A percentile compares a stretch with the other conserved stretches of the same genome.
These are phyloP conservation scores for Drosophila nikananu DNA, from an alignment of 1,140 invertebrate species.

Conservation along the genomic window DNA sequence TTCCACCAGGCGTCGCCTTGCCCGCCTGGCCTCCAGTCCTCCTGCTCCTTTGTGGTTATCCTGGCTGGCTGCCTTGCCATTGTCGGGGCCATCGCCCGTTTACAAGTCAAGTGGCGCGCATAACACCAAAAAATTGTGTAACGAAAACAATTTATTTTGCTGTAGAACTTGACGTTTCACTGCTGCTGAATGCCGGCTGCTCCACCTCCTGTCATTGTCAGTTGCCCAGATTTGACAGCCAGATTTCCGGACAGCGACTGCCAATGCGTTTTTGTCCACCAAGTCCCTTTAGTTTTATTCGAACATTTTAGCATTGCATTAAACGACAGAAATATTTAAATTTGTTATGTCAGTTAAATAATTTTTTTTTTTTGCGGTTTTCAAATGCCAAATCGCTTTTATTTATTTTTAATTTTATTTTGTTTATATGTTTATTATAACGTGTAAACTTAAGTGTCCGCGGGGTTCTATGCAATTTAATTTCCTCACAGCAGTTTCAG, in stretches of 20 bases:
- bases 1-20: background rate
- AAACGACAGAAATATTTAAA: background rate
- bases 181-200: slow-evolving; percentile 1
- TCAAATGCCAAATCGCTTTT: slow-evolving; percentile 54
- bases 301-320: slow-evolving; percentile 44
- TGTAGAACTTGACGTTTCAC: slow-evolving; percentile 51
- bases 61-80: slow-evolving; percentile 28
- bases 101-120: slow-evolving; percentile 77
- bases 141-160: slow-evolving; percentile 81
- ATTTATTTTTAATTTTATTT: slow-evolving; percentile 33
- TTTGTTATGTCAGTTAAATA: slow-evolving; percentile 34
- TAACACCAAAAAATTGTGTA: slow-evolving; percentile 78
- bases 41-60: slow-evolving; percentile 39
- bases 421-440: slow-evolving; percentile 17
- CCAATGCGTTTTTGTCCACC: slow-evolving; percentile 25
- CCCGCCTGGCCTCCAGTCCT: background rate
- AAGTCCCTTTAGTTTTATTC: slow-evolving; percentile 53
- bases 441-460: slow-evolving; percentile 19
- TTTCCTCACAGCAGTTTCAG: slow-evolving; percentile 2
- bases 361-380: slow-evolving; percentile 16
- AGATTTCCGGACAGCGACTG: slow-evolving; percentile 27
- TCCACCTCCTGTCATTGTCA: slow-evolving; percentile 53
- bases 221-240: slow-evolving; percentile 71
- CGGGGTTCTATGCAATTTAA: background rate
- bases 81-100: slow-evolving; percentile 63